Evolutionary conservation across 1,140 invertebrate species (phyloP).

Genomic region (Plutomurus gul): DNA sequence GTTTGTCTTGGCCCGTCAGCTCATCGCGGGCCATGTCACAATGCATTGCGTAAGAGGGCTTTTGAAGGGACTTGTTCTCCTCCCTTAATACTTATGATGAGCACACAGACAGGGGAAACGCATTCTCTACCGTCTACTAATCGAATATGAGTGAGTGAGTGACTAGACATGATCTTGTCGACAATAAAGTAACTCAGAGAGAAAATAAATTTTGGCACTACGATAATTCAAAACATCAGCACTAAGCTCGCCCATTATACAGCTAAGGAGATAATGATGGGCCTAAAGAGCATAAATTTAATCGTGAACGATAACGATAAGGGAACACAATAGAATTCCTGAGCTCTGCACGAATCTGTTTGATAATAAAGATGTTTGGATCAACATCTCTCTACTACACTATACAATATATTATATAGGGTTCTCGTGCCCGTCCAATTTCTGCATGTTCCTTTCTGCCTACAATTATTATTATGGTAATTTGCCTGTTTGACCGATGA

Average conservation of each 20-base stretch:
- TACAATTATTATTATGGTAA: conserved; percentile 5
- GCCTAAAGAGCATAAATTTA: conserved; percentile 16
- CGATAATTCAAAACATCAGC: conserved; percentile 24
- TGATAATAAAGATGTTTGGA: neutral
- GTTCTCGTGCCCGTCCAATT: neutral
- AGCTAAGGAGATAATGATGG: conserved; percentile 20
- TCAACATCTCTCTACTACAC: neutral
- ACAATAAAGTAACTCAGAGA: neutral
- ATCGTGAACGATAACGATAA: neutral
- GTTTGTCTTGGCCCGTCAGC: neutral
- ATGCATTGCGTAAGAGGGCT: neutral
- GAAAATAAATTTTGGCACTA: neutral
- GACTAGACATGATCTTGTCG: conserved; percentile 3
- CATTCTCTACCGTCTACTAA: too few species aligned
- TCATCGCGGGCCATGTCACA: neutral
- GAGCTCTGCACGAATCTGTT: conserved; percentile 15
- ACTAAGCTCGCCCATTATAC: neutral
- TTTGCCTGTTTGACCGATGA: conserved; percentile 14
- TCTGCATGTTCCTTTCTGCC: neutral
- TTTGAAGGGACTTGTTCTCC: too few species aligned
- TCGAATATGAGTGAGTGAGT: conserved; percentile 6
- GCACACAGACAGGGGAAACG: too few species aligned
- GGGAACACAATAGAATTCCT: conserved; percentile 9
- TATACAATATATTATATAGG: neutral
- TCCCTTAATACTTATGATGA: too few species aligned